phyloP scores from a whole-genome alignment of 2,888 invertebrate genomes.

The Mythimna lalbum region DNA sequence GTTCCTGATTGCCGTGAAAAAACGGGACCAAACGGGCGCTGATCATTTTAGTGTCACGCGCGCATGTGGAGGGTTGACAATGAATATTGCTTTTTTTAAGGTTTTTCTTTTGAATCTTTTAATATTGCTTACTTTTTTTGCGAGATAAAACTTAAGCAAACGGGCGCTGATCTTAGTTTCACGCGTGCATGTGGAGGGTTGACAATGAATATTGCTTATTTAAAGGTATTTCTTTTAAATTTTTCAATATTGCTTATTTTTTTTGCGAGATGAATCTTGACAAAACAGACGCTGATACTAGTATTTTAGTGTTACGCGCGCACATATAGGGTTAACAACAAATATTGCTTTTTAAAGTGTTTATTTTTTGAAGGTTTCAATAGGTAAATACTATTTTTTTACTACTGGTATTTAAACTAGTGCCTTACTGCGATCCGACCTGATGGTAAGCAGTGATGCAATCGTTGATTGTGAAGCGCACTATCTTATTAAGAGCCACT shows the following conservation, averaged over 20 bases:
- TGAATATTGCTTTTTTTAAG: constrained; percentile 10
- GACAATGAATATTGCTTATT: constrained; percentile 10
- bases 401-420: no score
- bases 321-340: constrained; percentile 16
- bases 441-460: no score
- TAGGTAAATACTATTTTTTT: no score
- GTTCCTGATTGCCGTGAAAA: constrained; percentile 48
- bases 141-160: no score
- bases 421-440: no score
- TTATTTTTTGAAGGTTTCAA: no score
- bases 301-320: constrained; percentile 35
- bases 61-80: constrained; percentile 16
- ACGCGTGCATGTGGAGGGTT: constrained; percentile 22
- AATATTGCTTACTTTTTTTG: neutral
- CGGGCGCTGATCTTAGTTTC: constrained; percentile 37
- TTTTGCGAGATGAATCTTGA: no score
- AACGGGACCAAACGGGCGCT: constrained; percentile 33
- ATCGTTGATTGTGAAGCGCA: no score
- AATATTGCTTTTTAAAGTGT: constrained; percentile 9
- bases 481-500: no score
- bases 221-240: no score
- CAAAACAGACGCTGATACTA: no score
- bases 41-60: constrained; percentile 42
- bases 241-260: neutral
- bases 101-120: no score